Base-by-base conservation (phyloP, 2,113 vertebrate genomes). In the Phaetusa simplex region DNA sequence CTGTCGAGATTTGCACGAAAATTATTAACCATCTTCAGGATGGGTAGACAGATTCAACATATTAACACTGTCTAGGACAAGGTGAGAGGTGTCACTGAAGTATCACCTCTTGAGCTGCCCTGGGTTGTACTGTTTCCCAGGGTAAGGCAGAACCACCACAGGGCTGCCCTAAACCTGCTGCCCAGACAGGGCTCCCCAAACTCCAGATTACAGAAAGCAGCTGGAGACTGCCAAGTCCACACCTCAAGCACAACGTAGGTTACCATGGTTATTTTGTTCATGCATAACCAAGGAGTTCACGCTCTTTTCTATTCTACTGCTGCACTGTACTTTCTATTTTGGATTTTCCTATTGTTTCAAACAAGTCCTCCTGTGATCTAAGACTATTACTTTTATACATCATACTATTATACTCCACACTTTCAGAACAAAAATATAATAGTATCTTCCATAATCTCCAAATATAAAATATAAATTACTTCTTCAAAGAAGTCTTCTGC, bases 101-200 rank as follows among this genome's bases (percentile, higher is more conserved):
- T 5, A 34, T 10, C 38, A 12, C 3, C 4, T 70, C 56, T 14
- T 10, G 17, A 79, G 20, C 21, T 65, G 4, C 24, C 67, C 26
- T 23, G 6, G 42, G 14, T 30, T 8, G 21, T 38, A 30, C 34
- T 3, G 2, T 12, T 86, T 86, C 24, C n/a, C 32, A 61, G 45
- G 4, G 4, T 17, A 56, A 73, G 43, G 34, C 23, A 59, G 61
- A 79, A 42, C 5, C 17, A 59, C 12, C 22, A 12, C 22, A 22
- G 26, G 5, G 7, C 30, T 65, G 30, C n/a, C 38, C 21, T 1
- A 36, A 34, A 11, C 34, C 23, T 58, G 3, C 21, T 26, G 34
- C 3, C 45, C 16, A 1, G 0, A 7, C 7, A 4, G 8, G 2
- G 2, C 7, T 82, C 11, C 23, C 29, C 8, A 22, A 4, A 1